Base-by-base conservation (phyloP, 1,140 invertebrate genomes). In the Semibalanus balanoides region DNA sequence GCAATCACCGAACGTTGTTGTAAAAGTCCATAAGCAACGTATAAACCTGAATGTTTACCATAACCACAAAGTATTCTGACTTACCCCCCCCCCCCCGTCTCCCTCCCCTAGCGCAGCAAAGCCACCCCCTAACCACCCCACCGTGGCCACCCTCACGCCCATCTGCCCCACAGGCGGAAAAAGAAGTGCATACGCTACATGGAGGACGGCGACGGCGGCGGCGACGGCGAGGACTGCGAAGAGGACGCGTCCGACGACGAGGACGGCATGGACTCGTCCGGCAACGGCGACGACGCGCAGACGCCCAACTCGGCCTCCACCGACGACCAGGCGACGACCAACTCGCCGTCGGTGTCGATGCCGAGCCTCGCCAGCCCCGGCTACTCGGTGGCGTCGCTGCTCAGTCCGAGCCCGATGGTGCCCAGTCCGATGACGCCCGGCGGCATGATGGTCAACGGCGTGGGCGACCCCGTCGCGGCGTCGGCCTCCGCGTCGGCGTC, bases 101-200 rank as follows among this genome's bases (percentile, higher is more conserved):
- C 72, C 31, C 31, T 73, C 29, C 31, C 29, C 72, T 73, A n/a
- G n/a, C n/a, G n/a, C n/a, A n/a, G n/a, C n/a, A n/a, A n/a, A n/a
- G n/a, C n/a, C n/a, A n/a, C n/a, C n/a, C n/a, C n/a, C n/a, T n/a
- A n/a, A n/a, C n/a, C n/a, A n/a, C n/a, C n/a, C n/a, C n/a, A n/a
- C n/a, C n/a, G n/a, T n/a, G n/a, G n/a, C n/a, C n/a, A n/a, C n/a
- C n/a, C n/a, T 74, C 30, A 74, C 31, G 3, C 72, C 17, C 72
- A 3, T 73, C 29, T 73, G 29, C 17, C 35, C 35, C 35, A 25
- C 51, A 97, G 95, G 88, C 93, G 95, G 88, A 98, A 98, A 89
- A 98, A 98, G 87, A 97, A 97, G 87, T 98, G 95, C 88, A 94
- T 97, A 84, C 91, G 95, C 78, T 97, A 96, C 86, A 91, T 95